Base-by-base conservation (phyloP, 92 coral and sea anemone species). In the Heteractis magnifica region DNA sequence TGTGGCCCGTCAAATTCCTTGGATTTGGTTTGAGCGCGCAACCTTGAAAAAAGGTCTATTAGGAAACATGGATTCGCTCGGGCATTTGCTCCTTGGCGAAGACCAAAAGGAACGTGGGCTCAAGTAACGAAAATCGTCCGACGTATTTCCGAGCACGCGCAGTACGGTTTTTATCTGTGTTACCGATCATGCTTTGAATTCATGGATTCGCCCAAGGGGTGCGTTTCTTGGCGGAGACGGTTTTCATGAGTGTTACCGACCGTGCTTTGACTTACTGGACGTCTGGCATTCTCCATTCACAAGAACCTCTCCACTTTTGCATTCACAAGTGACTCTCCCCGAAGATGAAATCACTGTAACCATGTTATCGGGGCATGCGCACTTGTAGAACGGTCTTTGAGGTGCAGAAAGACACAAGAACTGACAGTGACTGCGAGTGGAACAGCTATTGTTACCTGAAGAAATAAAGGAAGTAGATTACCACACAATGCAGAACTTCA, bases 351-450 rank as follows among this genome's bases (percentile, higher is more conserved):
- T 65, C 44, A 88, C 87, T 34, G 95, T 88, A 51, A 76, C 64
- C 94, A 95, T 91, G 92, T 92, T 92, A 81, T 95, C 98, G 6
- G 94, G 93, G 64, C 98, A 95, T 9, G 98, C 91, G 71, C 98
- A 95, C 23, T 77, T 71, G 89, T 86, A 88, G 49, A 80, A 77
- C 23, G 53, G 83, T 53, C 88, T 51, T 20, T 52, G 52, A 13
- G 95, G 90, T 26, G 92, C 89, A 21, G 96, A 88, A 4, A 95
- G 89, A 79, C 98, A 95, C 75, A 95, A 79, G 62, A 89, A 94
- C 23, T 53, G 49, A 56, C 98, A 95, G 0, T 82, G 86, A 5
- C 72, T 79, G 8, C 49, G 70, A 26, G 71, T 82, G 15, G 92
- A 80, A 86, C 98, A 95, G 4, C 80, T 77, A 70, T 91, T 91